Evolutionary conservation across 2,113 vertebrate genomes (phyloP).

Genomic region (Petroica traversi): DNA sequence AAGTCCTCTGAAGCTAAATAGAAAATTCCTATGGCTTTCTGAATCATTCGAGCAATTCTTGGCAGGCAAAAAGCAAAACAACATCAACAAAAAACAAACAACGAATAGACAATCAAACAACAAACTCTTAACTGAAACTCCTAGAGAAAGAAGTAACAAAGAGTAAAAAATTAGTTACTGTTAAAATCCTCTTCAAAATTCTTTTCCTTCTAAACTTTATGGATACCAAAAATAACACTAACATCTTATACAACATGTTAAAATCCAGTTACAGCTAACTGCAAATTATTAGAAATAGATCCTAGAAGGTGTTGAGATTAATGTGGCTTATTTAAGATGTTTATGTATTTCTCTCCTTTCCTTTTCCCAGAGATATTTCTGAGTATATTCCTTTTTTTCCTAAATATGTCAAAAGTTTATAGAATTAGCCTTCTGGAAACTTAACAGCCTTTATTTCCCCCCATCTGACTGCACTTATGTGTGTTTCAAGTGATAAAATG

Average conservation of each 20-base stretch:
- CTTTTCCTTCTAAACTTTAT: neutral
- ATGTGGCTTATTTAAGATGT: neutral
- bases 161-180: neutral
- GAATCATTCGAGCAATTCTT: neutral
- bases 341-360: neutral
- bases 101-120: neutral
- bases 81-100: neutral
- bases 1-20: neutral
- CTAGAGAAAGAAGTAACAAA: neutral
- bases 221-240: neutral
- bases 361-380: neutral
- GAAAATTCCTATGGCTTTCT: neutral
- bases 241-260: neutral
- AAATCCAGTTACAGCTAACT: neutral
- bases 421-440: neutral
- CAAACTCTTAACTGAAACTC: neutral
- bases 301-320: neutral
- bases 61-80: neutral
- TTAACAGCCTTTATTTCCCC: neutral
- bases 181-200: neutral
- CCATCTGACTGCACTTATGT: fast-evolving
- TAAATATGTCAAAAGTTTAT: neutral
- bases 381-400: neutral
- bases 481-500: neutral
- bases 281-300: neutral